A percentile compares a stretch with the other conserved stretches of the same genome.
These are phyloP conservation scores for Notarius quadriscutis DNA, from an alignment of 2,113 vertebrate genomes.

Conservation along the genomic window DNA sequence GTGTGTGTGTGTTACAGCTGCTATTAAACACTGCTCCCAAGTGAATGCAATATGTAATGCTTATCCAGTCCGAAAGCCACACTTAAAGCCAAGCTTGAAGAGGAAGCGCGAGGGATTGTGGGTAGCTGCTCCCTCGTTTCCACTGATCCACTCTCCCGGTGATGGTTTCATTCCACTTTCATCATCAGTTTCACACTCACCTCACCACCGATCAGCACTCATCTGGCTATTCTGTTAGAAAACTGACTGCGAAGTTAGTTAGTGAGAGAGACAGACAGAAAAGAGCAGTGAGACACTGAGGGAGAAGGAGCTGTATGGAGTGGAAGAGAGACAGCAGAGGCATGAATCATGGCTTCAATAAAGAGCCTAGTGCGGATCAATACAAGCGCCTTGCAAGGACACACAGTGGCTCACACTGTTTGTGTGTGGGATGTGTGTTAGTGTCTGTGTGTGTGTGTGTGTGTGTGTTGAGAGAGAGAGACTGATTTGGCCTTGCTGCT, in stretches of 20 bases:
- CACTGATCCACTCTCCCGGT: constrained; percentile 5
- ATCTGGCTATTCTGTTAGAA: constrained; percentile 26
- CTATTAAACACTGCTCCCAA: background rate
- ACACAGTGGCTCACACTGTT: constrained; percentile 33
- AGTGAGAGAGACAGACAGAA: constrained; percentile 59
- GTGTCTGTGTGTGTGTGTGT: constrained; percentile 24
- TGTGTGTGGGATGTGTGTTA: constrained; percentile 30
- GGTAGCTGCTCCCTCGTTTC: constrained; percentile 13
- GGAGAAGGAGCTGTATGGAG: constrained; percentile 39
- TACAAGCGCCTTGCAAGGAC: constrained; percentile 64
- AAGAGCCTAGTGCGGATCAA: constrained; percentile 73
- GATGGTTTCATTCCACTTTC: constrained; percentile 1
- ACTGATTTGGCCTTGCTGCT: constrained; percentile 36
- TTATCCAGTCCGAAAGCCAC: background rate
- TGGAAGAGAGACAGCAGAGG: constrained; percentile 58
- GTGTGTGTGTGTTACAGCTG: constrained; percentile 54
- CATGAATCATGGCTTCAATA: constrained; percentile 79
- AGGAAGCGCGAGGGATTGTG: constrained; percentile 1
- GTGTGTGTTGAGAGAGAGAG: constrained; percentile 21
- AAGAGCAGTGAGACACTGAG: constrained; percentile 15
- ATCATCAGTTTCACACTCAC: constrained; percentile 1
- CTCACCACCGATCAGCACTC: constrained; percentile 24
- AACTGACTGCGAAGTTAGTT: constrained; percentile 38
- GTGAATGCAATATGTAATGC: background rate
- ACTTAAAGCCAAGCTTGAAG: constrained; percentile 15